Conservation (phyloP, 2,888 invertebrate species). For the Girardia tigrina region DNA sequence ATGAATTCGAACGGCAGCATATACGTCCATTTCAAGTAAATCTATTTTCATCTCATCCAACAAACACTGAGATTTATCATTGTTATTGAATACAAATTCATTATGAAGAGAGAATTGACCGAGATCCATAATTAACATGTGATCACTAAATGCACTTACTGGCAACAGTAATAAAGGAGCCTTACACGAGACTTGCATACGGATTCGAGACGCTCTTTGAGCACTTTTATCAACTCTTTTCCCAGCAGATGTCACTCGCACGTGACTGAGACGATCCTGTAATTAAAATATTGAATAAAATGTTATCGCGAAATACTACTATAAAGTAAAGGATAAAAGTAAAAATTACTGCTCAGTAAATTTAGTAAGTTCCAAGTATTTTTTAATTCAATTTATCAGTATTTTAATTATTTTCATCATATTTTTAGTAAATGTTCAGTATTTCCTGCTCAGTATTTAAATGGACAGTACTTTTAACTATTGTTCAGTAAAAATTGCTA, state of each 20-base stretch:
- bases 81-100: neutral
- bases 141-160: constrained; percentile 64
- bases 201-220: constrained; percentile 52
- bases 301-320: too few relatives aligned
- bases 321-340: too few relatives aligned
- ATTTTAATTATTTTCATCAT: too few relatives aligned
- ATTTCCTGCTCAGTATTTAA: too few relatives aligned
- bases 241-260: neutral
- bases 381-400: too few relatives aligned
- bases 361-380: too few relatives aligned
- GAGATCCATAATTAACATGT: constrained; percentile 58
- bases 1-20: constrained; percentile 55
- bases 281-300: neutral
- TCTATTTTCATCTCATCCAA: constrained; percentile 64
- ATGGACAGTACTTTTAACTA: too few relatives aligned
- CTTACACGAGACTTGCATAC: constrained; percentile 59
- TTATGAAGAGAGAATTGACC: constrained; percentile 29
- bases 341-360: too few relatives aligned
- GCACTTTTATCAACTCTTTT: constrained; percentile 38
- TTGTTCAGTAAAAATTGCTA: too few relatives aligned
- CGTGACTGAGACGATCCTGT: neutral
- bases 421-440: too few relatives aligned
- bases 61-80: constrained; percentile 51
- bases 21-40: constrained; percentile 65
- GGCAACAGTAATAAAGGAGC: constrained; percentile 75